Base-by-base conservation (phyloP, 2,888 invertebrate genomes). In the Aricia artaxerxes region DNA sequence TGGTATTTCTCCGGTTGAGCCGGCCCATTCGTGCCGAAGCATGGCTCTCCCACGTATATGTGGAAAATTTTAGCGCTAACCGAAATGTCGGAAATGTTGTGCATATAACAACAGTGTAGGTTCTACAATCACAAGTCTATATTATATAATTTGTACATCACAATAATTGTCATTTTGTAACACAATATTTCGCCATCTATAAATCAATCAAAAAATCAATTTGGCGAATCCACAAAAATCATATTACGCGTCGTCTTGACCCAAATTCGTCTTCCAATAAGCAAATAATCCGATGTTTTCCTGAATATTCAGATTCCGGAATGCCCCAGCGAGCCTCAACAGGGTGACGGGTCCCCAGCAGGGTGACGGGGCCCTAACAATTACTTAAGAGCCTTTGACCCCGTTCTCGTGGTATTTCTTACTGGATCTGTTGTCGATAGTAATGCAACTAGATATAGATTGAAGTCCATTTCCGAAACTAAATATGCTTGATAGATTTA, bases 371-470 rank as follows among this genome's bases (percentile, higher is more conserved):
- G 84, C 86, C 88, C 87, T 84, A 78, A 88, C 88, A 89, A 89
- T 91, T 88, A 90, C 88, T 87, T 89, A 87, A 89, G 88, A 87
- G 86, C 84, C 84, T 85, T 91, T 90, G 90, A 90, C 91, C 91
- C 84, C 89, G 86, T 91, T 92, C 85, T 82, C 82, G 80, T 81
- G 86, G 84, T 88, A 88, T 88, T 88, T 85, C 85, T 80, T 80
- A 79, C 78, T 80, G 76, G 49, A 76, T 79, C 80, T 80, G 80
- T 79, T 80, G 80, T 79, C 73, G 78, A 49, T 75, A 35, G 72
- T 78, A 38, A 77, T 60, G 73, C 73, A 79, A 64, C 73, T 73
- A 57, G 57, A 16, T 57, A 73, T 53, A 35, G 35, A 53, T 53
- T 35, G 53, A 57, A 53, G 57, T 57, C 35, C 35, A 76, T 31